phyloP scores from a whole-genome alignment of 2,113 vertebrate species.

The Apodemus sylvaticus region DNA sequence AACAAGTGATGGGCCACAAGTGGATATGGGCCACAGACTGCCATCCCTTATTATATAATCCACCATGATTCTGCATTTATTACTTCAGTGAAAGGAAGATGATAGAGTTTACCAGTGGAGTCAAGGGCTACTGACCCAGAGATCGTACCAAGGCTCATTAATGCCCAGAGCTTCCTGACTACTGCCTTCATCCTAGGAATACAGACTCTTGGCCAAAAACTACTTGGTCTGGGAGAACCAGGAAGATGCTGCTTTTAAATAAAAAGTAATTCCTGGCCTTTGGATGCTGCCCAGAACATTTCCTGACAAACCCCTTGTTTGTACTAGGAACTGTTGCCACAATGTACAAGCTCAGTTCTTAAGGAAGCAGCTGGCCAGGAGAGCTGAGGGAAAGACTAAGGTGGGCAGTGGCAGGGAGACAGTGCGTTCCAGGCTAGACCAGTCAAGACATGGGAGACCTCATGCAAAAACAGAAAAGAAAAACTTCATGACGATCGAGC shows the following conservation, averaged over 20 bases:
- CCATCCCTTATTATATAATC: neutral
- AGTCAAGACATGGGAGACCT: neutral
- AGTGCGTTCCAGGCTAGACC: neutral
- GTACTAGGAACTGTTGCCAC: neutral
- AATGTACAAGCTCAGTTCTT: neutral
- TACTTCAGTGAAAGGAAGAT: neutral
- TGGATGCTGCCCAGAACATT: neutral
- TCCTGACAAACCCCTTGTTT: neutral
- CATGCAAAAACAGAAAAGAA: neutral
- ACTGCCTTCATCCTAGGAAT: neutral
- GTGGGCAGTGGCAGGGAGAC: neutral
- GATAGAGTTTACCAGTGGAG: neutral
- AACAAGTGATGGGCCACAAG: neutral
- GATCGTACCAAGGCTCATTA: neutral
- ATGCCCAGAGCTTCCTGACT: neutral
- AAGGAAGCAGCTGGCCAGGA: neutral
- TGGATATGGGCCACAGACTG: neutral
- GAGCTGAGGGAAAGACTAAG: neutral
- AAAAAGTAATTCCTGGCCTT: neutral
- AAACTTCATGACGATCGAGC: neutral
- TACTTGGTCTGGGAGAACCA: neutral
- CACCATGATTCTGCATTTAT: neutral
- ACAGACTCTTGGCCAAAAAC: neutral
- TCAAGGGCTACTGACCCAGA: neutral
- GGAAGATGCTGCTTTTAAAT: neutral